Evolutionary conservation across 2,797 vertebrate genomes (phyloP).

Genomic region (Anguilla marmorata): DNA sequence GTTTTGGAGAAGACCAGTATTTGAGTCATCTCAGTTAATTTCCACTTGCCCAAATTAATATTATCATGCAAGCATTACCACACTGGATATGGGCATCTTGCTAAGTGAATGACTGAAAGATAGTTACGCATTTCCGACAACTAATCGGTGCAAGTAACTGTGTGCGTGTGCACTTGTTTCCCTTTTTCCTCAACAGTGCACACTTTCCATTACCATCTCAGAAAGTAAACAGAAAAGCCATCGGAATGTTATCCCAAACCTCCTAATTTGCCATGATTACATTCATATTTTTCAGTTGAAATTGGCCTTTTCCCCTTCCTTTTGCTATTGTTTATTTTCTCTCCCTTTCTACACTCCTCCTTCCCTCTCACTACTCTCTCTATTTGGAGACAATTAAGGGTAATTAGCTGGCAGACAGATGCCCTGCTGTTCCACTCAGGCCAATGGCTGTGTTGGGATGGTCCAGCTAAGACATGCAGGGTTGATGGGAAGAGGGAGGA

Average conservation of each 20-base stretch:
- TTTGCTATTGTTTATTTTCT: slow-evolving; percentile 70
- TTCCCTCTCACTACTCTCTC: slow-evolving; percentile 60
- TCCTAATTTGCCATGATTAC: slow-evolving; percentile 75
- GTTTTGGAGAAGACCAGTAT: not conserved
- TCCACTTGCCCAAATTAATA: not conserved
- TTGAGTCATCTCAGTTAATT: not conserved
- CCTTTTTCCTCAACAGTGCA: slow-evolving; percentile 39
- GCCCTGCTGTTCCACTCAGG: slow-evolving; percentile 64
- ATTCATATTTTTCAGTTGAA: slow-evolving; percentile 76
- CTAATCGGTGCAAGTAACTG: not conserved
- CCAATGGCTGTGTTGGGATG: slow-evolving; percentile 43
- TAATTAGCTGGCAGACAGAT: slow-evolving; percentile 72
- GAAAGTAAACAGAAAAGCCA: slow-evolving; percentile 62
- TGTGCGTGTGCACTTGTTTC: slow-evolving; percentile 24
- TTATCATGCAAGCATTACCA: not conserved
- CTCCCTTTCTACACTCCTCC: slow-evolving; percentile 47
- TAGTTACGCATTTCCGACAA: not conserved
- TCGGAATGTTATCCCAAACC: slow-evolving; percentile 72
- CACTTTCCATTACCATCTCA: slow-evolving; percentile 50
- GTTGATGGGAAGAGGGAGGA: not conserved
- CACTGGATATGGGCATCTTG: not conserved
- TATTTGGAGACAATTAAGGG: slow-evolving; percentile 71
- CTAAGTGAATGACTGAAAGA: not conserved
- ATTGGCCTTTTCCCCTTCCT: slow-evolving; percentile 76
- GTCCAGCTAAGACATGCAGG: not conserved